Conservation (phyloP, 2,797 vertebrate species). For the Karalla daura region DNA sequence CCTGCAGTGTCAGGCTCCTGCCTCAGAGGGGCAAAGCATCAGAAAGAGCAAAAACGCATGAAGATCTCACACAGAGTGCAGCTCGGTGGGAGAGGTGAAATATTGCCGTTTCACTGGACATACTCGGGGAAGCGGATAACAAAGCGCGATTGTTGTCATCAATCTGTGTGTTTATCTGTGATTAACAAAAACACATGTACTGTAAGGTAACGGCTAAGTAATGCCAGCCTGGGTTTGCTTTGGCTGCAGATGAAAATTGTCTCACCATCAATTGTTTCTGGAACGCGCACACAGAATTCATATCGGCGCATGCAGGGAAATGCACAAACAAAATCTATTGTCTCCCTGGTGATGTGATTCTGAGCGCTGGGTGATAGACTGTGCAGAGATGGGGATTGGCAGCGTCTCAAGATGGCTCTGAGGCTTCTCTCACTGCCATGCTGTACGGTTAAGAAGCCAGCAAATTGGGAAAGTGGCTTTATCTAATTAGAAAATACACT, state of each 20-base stretch:
- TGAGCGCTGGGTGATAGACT: constrained; percentile 63
- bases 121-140: constrained; percentile 5
- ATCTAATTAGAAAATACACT: constrained; percentile 86
- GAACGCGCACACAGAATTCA: constrained; percentile 43
- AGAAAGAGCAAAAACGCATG: constrained; percentile 31
- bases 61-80: constrained; percentile 8
- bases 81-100: background rate
- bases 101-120: background rate
- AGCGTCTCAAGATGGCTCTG: constrained; percentile 73
- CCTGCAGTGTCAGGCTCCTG: constrained; percentile 22
- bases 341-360: constrained; percentile 69
- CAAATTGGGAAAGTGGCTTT: constrained; percentile 85
- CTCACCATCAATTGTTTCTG: constrained; percentile 56
- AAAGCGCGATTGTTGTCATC: constrained; percentile 17
- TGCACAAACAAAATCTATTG: constrained; percentile 63
- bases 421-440: constrained; percentile 76
- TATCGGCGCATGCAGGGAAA: constrained; percentile 40
- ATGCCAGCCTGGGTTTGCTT: constrained; percentile 48
- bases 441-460: constrained; percentile 84
- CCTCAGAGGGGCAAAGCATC: constrained; percentile 24
- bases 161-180: constrained; percentile 41
- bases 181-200: constrained; percentile 50
- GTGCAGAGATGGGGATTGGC: constrained; percentile 68
- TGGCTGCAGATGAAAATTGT: constrained; percentile 50
- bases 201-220: constrained; percentile 38